Evolutionary conservation across 2,888 invertebrate genomes (phyloP).

Genomic region (Drosophila flavopinicola): DNA sequence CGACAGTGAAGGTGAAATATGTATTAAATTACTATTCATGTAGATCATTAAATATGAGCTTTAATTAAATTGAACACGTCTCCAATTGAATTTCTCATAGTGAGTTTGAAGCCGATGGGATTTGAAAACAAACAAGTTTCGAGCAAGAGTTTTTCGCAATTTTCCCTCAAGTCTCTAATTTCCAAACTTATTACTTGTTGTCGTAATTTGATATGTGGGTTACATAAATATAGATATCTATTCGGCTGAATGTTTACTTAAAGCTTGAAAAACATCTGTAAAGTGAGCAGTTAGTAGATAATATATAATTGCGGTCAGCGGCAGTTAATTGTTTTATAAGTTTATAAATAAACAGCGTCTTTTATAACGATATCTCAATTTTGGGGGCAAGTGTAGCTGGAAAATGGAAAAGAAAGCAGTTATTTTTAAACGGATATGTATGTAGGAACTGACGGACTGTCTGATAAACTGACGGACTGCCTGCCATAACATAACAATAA

Average conservation of each 20-base stretch:
- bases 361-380: slow-evolving; percentile 6
- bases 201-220: no score
- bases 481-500: slow-evolving; percentile 32
- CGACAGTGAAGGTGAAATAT: no score
- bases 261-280: neutral
- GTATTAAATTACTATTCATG: no score
- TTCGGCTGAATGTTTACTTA: neutral
- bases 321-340: slow-evolving; percentile 26
- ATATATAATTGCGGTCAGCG: neutral
- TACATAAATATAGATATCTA: no score
- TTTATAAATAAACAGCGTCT: slow-evolving; percentile 22
- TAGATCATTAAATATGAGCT: no score
- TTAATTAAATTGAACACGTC: no score
- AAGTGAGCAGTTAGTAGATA: neutral
- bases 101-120: no score
- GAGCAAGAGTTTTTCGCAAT: no score
- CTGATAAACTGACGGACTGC: slow-evolving; percentile 1
- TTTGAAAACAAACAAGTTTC: no score
- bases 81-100: no score
- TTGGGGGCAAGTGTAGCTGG: slow-evolving; percentile 3
- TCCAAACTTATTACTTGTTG: no score
- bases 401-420: slow-evolving; percentile 51
- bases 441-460: slow-evolving; percentile 13
- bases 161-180: no score
- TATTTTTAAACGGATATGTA: slow-evolving; percentile 55